Evolutionary conservation across 1,140 invertebrate genomes (phyloP).

Genomic region (Pararge aegeria): DNA sequence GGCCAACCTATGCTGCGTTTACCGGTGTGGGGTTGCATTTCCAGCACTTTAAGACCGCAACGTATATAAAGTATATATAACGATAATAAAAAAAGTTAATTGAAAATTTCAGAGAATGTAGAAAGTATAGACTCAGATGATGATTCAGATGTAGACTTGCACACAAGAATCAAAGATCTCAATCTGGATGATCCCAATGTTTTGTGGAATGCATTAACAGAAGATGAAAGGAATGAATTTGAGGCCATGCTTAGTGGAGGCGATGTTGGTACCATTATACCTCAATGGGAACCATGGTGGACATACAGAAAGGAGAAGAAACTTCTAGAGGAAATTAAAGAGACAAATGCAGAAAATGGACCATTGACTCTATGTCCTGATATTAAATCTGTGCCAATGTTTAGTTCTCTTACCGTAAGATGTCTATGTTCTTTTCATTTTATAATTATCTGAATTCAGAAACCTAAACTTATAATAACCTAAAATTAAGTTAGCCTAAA

Average conservation of each 20-base stretch:
- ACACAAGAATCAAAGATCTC: conserved; percentile 82
- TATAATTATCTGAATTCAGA: not conserved
- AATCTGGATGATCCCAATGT: conserved; percentile 86
- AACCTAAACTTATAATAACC: too few species aligned
- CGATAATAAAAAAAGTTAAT: too few species aligned
- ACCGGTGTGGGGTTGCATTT: too few species aligned
- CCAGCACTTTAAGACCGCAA: too few species aligned
- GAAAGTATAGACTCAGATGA: conserved; percentile 83
- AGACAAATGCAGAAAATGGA: conserved; percentile 40
- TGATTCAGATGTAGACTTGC: conserved; percentile 81
- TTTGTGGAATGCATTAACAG: conserved; percentile 85
- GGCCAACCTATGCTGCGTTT: too few species aligned
- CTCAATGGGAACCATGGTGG: conserved; percentile 89
- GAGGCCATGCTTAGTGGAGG: conserved; percentile 82
- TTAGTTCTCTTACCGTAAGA: conserved; percentile 79
- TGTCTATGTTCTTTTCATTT: not conserved
- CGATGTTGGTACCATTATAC: conserved; percentile 83
- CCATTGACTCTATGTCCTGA: conserved; percentile 66
- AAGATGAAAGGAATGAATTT: conserved; percentile 86
- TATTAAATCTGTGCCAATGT: conserved; percentile 75
- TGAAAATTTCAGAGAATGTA: not conserved
- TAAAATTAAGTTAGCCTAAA: too few species aligned
- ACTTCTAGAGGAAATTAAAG: conserved; percentile 76
- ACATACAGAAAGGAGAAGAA: conserved; percentile 66
- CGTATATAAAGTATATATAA: too few species aligned